Evolutionary conservation across 2,797 vertebrate genomes (phyloP).

Genomic region (Mormyrus proboscirostris): DNA sequence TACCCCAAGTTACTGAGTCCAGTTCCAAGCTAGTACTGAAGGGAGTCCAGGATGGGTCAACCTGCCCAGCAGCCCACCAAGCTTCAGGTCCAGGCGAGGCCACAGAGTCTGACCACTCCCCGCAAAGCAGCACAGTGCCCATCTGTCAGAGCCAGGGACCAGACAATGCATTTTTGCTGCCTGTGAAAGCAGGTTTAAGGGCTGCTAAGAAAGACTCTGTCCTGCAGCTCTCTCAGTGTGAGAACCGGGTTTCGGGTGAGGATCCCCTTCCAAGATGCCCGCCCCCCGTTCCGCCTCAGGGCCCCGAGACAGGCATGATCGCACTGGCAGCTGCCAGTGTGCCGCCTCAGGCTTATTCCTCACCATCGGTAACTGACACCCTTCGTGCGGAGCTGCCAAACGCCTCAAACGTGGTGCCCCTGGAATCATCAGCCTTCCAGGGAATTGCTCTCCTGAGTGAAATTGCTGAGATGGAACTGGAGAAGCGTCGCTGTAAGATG

Average conservation of each 20-base stretch:
- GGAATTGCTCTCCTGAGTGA: slow-evolving; percentile 92
- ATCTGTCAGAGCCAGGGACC: background rate
- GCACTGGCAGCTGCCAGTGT: slow-evolving; percentile 79
- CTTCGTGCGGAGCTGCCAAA: slow-evolving; percentile 30
- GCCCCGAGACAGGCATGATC: slow-evolving; percentile 88
- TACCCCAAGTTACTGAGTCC: slow-evolving; percentile 53
- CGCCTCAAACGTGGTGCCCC: slow-evolving; percentile 48
- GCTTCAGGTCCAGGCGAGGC: background rate
- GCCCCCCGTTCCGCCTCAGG: slow-evolving; percentile 56
- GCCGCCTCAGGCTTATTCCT: slow-evolving; percentile 69
- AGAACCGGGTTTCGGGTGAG: slow-evolving; percentile 39
- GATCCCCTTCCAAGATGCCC: slow-evolving; percentile 20
- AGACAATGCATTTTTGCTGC: background rate
- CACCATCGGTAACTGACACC: slow-evolving; percentile 39
- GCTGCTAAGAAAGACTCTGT: slow-evolving; percentile 43
- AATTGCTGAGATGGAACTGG: slow-evolving; percentile 81
- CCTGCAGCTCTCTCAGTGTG: slow-evolving; percentile 25
- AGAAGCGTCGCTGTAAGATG: slow-evolving; percentile 66
- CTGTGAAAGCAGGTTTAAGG: background rate
- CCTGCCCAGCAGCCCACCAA: slow-evolving; percentile 28
- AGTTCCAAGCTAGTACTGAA: slow-evolving; percentile 47
- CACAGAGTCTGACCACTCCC: slow-evolving; percentile 39
- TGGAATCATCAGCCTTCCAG: slow-evolving; percentile 80
- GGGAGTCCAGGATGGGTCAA: slow-evolving; percentile 40
- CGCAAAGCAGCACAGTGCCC: background rate